Conservation (phyloP, 2,113 vertebrate genomes). For the Sigmodon hispidus region DNA sequence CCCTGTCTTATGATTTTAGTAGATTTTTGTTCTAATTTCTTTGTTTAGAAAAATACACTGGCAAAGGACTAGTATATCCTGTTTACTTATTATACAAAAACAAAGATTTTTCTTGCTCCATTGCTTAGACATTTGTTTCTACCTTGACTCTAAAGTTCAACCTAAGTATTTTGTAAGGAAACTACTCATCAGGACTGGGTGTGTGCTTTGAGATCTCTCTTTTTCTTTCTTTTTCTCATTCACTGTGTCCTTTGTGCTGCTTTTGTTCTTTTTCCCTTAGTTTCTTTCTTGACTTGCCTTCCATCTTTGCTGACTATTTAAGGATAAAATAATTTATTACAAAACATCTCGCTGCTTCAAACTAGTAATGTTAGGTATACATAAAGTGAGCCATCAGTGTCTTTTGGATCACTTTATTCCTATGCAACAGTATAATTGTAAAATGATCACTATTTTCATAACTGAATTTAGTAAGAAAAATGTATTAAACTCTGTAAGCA, state of each 20-base stretch:
- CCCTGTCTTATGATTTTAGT: slow-evolving; percentile 21
- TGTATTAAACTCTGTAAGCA: slow-evolving; percentile 70
- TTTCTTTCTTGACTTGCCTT: background rate
- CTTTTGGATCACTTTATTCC: slow-evolving; percentile 64
- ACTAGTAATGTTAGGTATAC: background rate
- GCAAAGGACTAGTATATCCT: slow-evolving; percentile 9
- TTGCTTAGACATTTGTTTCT: slow-evolving; percentile 4
- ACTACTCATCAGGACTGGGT: background rate
- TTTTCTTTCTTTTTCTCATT: background rate
- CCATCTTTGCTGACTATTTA: slow-evolving; percentile 37
- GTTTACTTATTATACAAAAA: slow-evolving; percentile 30
- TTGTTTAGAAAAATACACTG: slow-evolving; percentile 53
- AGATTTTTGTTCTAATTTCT: slow-evolving; percentile 22
- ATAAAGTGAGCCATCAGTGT: slow-evolving; percentile 36
- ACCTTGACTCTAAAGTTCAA: background rate
- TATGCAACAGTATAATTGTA: slow-evolving; percentile 62
- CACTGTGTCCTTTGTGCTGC: too few relatives aligned
- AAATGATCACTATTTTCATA: slow-evolving; percentile 61
- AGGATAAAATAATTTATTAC: background rate
- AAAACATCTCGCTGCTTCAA: background rate
- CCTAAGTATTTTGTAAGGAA: slow-evolving; percentile 1
- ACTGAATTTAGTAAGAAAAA: slow-evolving; percentile 69
- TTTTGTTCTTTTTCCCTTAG: background rate
- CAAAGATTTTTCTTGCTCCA: background rate
- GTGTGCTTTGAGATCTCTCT: background rate